Evolutionary conservation across 2,888 invertebrate genomes (phyloP).

Genomic region (Litoditis marina): DNA sequence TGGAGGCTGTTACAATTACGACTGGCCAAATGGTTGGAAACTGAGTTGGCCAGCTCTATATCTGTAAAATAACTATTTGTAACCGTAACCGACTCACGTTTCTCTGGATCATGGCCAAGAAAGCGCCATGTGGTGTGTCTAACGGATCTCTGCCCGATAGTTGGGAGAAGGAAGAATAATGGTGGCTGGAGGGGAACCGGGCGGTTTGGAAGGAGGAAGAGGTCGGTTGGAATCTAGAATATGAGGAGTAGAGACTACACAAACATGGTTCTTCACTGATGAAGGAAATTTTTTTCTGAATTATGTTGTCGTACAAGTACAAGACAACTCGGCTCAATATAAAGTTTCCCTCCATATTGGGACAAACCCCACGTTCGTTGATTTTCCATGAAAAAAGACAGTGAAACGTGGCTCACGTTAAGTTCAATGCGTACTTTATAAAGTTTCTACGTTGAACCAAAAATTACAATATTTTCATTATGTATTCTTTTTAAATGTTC

Average conservation of each 20-base stretch:
- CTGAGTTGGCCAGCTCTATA: too few relatives aligned
- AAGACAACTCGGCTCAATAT: background rate
- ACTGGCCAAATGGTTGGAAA: too few relatives aligned
- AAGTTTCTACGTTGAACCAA: background rate
- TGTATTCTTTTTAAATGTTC: background rate
- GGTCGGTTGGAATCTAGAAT: conserved; percentile 27
- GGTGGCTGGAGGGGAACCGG: conserved; percentile 24
- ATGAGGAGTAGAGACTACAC: background rate
- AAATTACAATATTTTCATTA: background rate
- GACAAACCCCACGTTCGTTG: too few relatives aligned
- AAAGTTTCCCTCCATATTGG: too few relatives aligned
- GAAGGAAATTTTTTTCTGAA: too few relatives aligned
- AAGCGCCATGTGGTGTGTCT: conserved; percentile 32
- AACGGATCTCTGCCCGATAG: conserved; percentile 22
- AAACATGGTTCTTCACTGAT: background rate
- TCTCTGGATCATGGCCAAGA: conserved; percentile 42
- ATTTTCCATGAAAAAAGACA: too few relatives aligned
- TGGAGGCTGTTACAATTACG: too few relatives aligned
- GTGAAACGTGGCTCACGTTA: background rate
- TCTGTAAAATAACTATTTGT: too few relatives aligned
- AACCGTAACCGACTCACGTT: conserved; percentile 25
- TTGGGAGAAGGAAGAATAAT: conserved; percentile 26
- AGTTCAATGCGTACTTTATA: background rate
- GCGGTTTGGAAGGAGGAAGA: conserved; percentile 25
- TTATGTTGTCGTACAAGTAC: too few relatives aligned